A percentile compares a stretch with the other conserved stretches of the same genome.
These are phyloP conservation scores for Orthosia gracilis DNA, from an alignment of 2,888 invertebrate genomes.

Conservation along the genomic window DNA sequence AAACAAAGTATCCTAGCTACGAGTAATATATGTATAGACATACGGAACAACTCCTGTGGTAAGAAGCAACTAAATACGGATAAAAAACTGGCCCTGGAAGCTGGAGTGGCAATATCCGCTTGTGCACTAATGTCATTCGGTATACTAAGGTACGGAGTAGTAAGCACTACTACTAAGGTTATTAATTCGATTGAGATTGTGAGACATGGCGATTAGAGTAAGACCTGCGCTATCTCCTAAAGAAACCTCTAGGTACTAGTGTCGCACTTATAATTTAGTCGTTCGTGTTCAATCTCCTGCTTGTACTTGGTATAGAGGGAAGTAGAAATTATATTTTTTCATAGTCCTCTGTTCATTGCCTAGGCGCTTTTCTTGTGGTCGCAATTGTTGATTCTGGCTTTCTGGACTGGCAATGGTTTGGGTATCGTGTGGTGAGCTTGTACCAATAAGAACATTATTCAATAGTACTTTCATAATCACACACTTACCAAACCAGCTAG, in stretches of 20 bases:
- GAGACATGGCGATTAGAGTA: slow-evolving; percentile 10
- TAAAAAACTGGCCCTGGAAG: not conserved
- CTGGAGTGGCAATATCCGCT: slow-evolving; percentile 8
- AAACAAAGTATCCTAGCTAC: not conserved
- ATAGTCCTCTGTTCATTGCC: not conserved
- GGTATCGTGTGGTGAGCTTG: not conserved
- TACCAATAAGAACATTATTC: not conserved
- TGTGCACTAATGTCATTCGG: slow-evolving; percentile 15
- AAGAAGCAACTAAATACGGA: not conserved
- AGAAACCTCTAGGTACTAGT: not conserved
- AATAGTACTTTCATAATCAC: not conserved
- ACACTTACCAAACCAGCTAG: not conserved
- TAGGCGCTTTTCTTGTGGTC: not conserved
- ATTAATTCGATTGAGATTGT: slow-evolving; percentile 41
- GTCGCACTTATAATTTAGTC: not conserved
- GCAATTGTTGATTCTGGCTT: not conserved
- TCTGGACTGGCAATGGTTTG: not conserved
- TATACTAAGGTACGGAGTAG: not conserved
- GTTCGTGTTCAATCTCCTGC: not conserved
- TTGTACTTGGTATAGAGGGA: not conserved
- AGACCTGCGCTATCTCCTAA: not conserved
- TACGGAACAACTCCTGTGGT: slow-evolving; percentile 8
- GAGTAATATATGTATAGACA: not conserved
- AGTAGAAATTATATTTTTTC: not conserved
- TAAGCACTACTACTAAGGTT: not conserved